Evolutionary conservation across 2,888 invertebrate genomes (phyloP).

Genomic region (Tachina lurida): DNA sequence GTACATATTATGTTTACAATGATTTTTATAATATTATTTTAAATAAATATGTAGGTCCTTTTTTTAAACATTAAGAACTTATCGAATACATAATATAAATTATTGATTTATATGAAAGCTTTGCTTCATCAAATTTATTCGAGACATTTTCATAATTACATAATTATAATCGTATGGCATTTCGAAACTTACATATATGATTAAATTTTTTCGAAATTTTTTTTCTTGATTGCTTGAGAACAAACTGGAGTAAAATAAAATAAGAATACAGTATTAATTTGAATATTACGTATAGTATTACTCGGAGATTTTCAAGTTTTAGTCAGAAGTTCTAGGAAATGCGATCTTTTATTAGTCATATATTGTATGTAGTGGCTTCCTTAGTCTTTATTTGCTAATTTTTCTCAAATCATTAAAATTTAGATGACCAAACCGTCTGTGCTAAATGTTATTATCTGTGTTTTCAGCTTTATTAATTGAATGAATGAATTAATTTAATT

Average conservation of each 20-base stretch:
- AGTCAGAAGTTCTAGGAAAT: too few relatives aligned
- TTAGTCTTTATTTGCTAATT: too few relatives aligned
- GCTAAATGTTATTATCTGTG: too few relatives aligned
- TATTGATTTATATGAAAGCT: not conserved
- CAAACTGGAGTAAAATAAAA: not conserved
- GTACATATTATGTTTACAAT: conserved; percentile 2
- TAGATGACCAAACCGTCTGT: too few relatives aligned
- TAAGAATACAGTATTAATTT: too few relatives aligned
- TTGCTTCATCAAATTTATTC: conserved; percentile 1
- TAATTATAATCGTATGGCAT: conserved; percentile 8
- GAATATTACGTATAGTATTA: too few relatives aligned
- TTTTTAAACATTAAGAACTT: conserved; percentile 2
- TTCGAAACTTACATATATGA: not conserved
- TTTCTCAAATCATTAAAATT: too few relatives aligned
- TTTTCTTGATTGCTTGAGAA: not conserved
- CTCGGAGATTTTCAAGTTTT: too few relatives aligned
- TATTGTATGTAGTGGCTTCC: too few relatives aligned
- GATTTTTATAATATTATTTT: not conserved
- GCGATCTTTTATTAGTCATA: too few relatives aligned
- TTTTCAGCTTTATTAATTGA: too few relatives aligned
- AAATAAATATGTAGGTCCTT: conserved; percentile 48
- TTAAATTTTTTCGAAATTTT: not conserved
- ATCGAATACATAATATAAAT: conserved; percentile 6
- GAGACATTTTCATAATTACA: not conserved
- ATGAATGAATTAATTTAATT: too few relatives aligned